A percentile compares a stretch with the other conserved stretches of the same genome.
Conservation (phyloP, 2,888 invertebrate genomes). For the Netelia melanura region DNA sequence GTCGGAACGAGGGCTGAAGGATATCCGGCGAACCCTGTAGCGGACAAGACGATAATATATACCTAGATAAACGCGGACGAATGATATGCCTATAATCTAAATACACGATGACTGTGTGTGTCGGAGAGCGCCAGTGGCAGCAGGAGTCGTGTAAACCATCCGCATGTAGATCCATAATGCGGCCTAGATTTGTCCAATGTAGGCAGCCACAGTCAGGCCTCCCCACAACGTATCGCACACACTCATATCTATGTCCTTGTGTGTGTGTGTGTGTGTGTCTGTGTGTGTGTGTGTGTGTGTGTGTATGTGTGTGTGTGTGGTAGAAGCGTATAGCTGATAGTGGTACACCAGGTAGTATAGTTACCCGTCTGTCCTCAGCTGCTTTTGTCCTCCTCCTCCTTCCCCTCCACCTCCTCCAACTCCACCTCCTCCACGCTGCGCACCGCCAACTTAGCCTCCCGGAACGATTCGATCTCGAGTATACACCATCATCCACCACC, state of each 20-base stretch:
- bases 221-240: conserved; percentile 14
- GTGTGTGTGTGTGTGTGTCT: background rate
- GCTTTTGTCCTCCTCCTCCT: conserved; percentile 33
- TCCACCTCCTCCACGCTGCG: conserved; percentile 29
- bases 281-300: background rate
- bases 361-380: conserved; percentile 73
- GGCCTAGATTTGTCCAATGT: conserved; percentile 76
- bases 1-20: too few relatives aligned
- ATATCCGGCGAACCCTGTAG: background rate
- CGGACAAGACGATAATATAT: background rate
- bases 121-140: conserved; percentile 34
- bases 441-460: conserved; percentile 60
- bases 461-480: conserved; percentile 60
- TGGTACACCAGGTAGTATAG: conserved; percentile 28
- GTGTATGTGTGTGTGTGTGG: background rate
- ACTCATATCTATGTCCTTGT: background rate
- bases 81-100: conserved; percentile 26
- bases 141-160: conserved; percentile 70
- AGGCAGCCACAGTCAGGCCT: conserved; percentile 36
- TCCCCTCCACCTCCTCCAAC: conserved; percentile 9
- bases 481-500: conserved; percentile 45
- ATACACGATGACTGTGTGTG: background rate
- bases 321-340: conserved; percentile 2
- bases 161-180: conserved; percentile 79
- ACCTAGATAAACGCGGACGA: conserved; percentile 23